Evolutionary conservation across 2,797 vertebrate species (phyloP), one percentile per base, ranked within the genome.

Genomic region (Benthosema pterotum): DNA sequence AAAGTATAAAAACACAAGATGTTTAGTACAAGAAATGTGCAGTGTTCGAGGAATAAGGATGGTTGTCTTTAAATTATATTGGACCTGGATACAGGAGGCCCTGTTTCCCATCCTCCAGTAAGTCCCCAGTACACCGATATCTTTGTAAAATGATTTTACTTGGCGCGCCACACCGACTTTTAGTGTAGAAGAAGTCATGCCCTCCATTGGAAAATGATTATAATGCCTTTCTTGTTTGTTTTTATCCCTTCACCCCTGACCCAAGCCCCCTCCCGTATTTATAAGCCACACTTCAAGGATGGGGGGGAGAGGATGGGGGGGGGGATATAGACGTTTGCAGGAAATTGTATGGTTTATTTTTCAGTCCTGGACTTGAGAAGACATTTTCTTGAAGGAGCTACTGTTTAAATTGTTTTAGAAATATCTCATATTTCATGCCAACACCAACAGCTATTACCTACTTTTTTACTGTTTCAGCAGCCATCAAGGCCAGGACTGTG

Each of bases 321-420:
- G 50, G 51, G 62, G 14, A 4, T 11, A 15, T 43, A 47, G 22
- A 25, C 12, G 42, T 51, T 16, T 6, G n/a, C 56, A 67, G 60
- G 65, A 74, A 72, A 68, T 63, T 45, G 14, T 66, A 8, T 0
- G 0, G 18, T 68, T 74, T 69, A 46, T 73, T 71, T 75, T 64
- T 22, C 59, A 55, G 14, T 32, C 57, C 5, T 53, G 48, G 22
- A 59, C 51, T 45, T 65, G 0, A 65, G 71, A 57, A 55, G 9
- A 25, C 11, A 4, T 38, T 22, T 69, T 72, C 17, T 58, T 77
- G 60, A 78, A 76, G 25, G 18, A 38, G 61, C 12, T 38, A 45
- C 18, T 58, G 71, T 72, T 75, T 74, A 38, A 22, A 67, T 67
- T 61, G 59, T 74, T 22, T 12, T 14, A 19, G 19, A 60, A 17